A percentile compares a stretch with the other conserved stretches of the same genome.
These are phyloP conservation scores for Aegotheles bennettii DNA, from an alignment of 2,113 vertebrate genomes.

Conservation along the genomic window DNA sequence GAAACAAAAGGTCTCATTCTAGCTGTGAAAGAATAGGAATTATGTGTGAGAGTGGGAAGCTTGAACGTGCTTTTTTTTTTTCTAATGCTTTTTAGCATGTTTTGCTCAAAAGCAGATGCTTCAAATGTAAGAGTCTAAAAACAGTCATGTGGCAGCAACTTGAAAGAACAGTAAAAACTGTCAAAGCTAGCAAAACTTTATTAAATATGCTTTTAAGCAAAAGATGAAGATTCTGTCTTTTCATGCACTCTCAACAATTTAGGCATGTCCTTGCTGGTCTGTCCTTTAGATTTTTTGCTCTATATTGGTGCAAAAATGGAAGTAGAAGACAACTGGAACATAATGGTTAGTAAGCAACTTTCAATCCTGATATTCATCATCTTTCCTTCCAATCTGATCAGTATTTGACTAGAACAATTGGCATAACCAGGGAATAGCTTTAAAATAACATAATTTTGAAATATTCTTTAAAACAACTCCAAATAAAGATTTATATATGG, in stretches of 20 bases:
- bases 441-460: not conserved
- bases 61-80: not conserved
- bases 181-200: not conserved
- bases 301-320: not conserved
- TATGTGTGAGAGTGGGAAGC: not conserved
- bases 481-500: not conserved
- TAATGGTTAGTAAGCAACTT: not conserved
- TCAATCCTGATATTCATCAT: not conserved
- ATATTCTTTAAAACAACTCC: not conserved
- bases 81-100: not conserved
- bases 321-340: not conserved
- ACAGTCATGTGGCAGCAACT: not conserved
- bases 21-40: not conserved
- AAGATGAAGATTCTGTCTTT: not conserved
- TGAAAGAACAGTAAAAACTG: not conserved
- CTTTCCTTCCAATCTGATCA: not conserved
- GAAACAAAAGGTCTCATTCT: not conserved
- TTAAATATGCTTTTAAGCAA: not conserved
- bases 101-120: slow-evolving; percentile 24
- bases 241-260: not conserved
- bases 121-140: not conserved
- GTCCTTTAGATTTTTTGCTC: not conserved
- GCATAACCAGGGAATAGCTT: not conserved
- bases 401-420: not conserved
- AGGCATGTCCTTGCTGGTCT: not conserved